Conservation (phyloP, 2,888 invertebrate genomes). For the Apomyelois bistriatella region DNA sequence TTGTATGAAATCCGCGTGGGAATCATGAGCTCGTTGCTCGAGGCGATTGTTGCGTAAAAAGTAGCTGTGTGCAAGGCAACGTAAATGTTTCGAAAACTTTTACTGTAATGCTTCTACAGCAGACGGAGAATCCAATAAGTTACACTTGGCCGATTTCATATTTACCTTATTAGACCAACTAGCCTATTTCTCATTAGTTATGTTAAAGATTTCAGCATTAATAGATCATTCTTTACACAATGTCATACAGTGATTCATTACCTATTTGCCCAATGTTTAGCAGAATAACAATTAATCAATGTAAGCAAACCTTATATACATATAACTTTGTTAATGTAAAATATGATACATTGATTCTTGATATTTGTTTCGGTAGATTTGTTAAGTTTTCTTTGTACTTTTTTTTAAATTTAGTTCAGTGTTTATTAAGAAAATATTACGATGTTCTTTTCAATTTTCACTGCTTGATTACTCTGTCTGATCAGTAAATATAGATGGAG, state of each 20-base stretch:
- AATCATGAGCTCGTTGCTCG: constrained; percentile 48
- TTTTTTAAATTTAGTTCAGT: too few species aligned
- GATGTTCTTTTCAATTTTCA: too few species aligned
- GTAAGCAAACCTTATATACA: neutral
- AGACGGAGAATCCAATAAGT: neutral
- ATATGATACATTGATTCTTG: too few species aligned
- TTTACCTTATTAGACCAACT: neutral
- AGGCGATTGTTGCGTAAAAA: constrained; percentile 57
- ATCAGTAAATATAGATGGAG: too few species aligned
- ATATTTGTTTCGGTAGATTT: neutral
- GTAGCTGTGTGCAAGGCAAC: constrained; percentile 21
- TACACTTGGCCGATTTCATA: neutral
- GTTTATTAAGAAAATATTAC: too few species aligned
- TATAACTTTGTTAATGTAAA: neutral
- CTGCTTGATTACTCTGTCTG: too few species aligned
- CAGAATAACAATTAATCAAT: constrained; percentile 5
- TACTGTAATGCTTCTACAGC: constrained; percentile 1
- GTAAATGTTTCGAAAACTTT: constrained; percentile 27
- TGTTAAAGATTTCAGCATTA: neutral
- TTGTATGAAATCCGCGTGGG: constrained; percentile 77
- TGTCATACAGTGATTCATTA: neutral
- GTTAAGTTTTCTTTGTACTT: too few species aligned
- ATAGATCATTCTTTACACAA: neutral
- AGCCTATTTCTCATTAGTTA: too few species aligned
- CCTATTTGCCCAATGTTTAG: constrained; percentile 1